phyloP scores from a whole-genome alignment of 1,140 invertebrate species.

The Bombus difficillimus region DNA sequence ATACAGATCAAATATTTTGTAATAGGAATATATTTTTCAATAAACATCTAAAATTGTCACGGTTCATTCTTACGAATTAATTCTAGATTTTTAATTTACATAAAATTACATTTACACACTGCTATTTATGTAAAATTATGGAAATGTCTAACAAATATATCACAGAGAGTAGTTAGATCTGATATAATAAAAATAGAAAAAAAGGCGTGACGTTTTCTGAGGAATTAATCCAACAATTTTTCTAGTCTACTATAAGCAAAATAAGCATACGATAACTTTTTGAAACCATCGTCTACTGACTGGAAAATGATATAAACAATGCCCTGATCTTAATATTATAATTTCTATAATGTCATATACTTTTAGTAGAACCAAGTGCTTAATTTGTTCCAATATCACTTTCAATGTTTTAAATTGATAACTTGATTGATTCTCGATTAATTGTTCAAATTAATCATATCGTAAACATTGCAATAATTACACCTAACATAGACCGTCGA shows the following conservation, averaged over 20 bases:
- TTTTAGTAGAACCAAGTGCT: not conserved
- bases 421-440: not conserved
- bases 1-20: not conserved
- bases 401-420: not conserved
- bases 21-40: not conserved
- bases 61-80: not conserved
- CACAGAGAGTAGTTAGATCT: slow-evolving; percentile 6
- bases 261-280: not conserved
- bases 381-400: not conserved
- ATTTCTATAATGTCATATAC: not conserved
- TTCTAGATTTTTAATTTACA: not conserved
- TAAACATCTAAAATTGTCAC: slow-evolving; percentile 3
- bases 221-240: not conserved
- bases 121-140: slow-evolving; percentile 3
- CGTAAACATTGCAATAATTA: not conserved
- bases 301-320: not conserved
- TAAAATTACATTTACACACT: slow-evolving; percentile 8
- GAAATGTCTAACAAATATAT: slow-evolving; percentile 35
- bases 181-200: slow-evolving; percentile 1
- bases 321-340: slow-evolving; percentile 13
- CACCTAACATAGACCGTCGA: not conserved
- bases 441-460: not conserved
- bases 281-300: not conserved
- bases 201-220: not conserved
- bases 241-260: not conserved